phyloP scores from a whole-genome alignment of 2,113 vertebrate genomes.

The Ahaetulla prasina region DNA sequence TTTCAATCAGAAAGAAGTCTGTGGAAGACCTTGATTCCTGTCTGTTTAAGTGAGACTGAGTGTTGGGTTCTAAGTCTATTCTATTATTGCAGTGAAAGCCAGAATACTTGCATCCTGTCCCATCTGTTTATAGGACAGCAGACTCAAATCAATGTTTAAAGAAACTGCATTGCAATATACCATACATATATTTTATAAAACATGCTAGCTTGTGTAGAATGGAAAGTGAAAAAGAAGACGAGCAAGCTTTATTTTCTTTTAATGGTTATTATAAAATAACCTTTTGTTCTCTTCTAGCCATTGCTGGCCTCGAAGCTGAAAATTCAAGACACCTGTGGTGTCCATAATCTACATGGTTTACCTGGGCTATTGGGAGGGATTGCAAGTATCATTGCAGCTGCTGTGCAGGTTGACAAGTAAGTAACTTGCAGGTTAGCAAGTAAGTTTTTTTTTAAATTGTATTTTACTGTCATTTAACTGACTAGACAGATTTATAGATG shows the following conservation, averaged over 20 bases:
- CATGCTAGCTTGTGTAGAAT: background rate
- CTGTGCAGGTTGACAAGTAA: constrained; percentile 32
- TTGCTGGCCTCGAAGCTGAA: constrained; percentile 77
- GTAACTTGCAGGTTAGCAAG: no score
- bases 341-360: constrained; percentile 96
- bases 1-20: background rate
- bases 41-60: background rate
- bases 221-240: background rate
- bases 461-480: background rate
- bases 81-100: background rate
- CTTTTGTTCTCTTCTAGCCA: constrained; percentile 72
- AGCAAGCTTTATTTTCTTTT: background rate
- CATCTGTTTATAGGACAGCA: background rate
- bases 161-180: background rate
- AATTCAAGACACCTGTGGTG: constrained; percentile 93
- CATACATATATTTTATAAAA: background rate
- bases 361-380: constrained; percentile 88
- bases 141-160: background rate
- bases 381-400: constrained; percentile 78
- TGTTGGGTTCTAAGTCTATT: background rate
- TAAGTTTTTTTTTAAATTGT: constrained; percentile 55
- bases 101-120: background rate
- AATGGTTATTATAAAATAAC: background rate
- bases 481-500: background rate
- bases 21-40: background rate